Base-by-base conservation (phyloP, 2,113 vertebrate species). In the Hirundichthys speculiger region DNA sequence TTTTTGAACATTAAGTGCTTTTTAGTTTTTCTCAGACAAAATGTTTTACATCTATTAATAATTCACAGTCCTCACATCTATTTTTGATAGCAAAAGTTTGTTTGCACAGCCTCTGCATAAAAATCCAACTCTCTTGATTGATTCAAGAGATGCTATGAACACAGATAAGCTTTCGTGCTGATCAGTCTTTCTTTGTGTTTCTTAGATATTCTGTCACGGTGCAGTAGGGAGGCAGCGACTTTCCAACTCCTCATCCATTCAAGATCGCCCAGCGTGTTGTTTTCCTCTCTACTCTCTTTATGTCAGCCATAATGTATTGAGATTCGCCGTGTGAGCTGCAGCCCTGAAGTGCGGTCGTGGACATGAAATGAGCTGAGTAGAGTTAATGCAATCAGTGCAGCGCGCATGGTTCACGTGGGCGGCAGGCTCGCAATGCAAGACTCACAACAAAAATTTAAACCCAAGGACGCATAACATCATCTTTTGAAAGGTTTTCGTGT, bases 41-140 rank as follows among this genome's bases (percentile, higher is more conserved):
- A 46, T 25, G 42, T 62, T 60, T 74, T 56, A 77, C 71, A 43
- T 74, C 27, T 72, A 63, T 77, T 53, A 65, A 77, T 72, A 51
- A 62, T 53, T 62, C 47, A 58, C 11, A 42, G 64, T 64, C 46
- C n/a, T 14, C 53, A 27, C 41, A 68, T 74, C 73, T 77, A 74
- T 80, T 72, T 82, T 74, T 62, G 42, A 54, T 64, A 67, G 40
- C 16, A 73, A 55, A 19, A 48, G 45, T 38, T 60, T 12, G 30
- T 45, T 51, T 73, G 63, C 27, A 22, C 43, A 52, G 39, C 1
- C 45, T 72, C 39, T 39, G 57, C 42, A 19, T 12, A 43, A 48
- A 27, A 60, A 43, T 65, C 59, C 50, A 25, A 59, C 55, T 39
- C 24, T 55, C 57, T 22, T 12, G 41, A 64, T 53, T 53, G 41